These are phyloP conservation scores for Acleris cristana DNA, from an alignment of 2,888 invertebrate species.

Conservation along the genomic window DNA sequence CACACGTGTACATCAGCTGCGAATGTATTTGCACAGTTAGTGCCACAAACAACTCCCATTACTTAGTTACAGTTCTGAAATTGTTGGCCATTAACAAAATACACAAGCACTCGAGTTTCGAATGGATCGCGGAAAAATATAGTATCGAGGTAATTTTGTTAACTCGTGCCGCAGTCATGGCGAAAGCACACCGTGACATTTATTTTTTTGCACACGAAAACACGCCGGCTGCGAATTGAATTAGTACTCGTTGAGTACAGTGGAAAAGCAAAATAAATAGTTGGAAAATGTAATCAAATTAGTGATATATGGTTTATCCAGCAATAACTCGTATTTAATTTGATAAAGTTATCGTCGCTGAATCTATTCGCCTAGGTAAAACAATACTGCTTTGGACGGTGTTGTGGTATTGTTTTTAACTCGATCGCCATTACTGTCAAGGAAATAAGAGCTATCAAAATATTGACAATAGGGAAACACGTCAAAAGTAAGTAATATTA, in stretches of 20 bases:
- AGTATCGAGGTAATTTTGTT: slow-evolving; percentile 31
- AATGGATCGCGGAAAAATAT: slow-evolving; percentile 18
- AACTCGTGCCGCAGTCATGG: slow-evolving; percentile 17
- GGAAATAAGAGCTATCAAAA: no score
- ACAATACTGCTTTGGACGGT: no score
- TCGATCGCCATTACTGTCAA: no score
- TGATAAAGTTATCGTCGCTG: no score
- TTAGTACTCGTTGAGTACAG: not conserved
- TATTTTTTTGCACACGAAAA: slow-evolving; percentile 20
- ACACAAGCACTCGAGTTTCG: slow-evolving; percentile 21
- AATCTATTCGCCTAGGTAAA: no score
- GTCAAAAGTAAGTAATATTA: no score
- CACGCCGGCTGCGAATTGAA: not conserved
- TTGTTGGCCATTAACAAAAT: slow-evolving; percentile 28
- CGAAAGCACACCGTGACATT: slow-evolving; percentile 13
- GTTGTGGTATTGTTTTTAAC: no score
- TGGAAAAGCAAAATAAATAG: not conserved
- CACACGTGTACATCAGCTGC: not conserved
- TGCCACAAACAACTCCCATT: slow-evolving; percentile 19
- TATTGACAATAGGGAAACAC: no score
- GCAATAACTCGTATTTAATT: no score
- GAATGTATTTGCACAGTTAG: not conserved
- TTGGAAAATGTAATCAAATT: no score
- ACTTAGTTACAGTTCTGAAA: slow-evolving; percentile 24
- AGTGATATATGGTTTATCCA: no score